Conservation (phyloP, 2,113 vertebrate species). For the Phrynosoma blainvillii region DNA sequence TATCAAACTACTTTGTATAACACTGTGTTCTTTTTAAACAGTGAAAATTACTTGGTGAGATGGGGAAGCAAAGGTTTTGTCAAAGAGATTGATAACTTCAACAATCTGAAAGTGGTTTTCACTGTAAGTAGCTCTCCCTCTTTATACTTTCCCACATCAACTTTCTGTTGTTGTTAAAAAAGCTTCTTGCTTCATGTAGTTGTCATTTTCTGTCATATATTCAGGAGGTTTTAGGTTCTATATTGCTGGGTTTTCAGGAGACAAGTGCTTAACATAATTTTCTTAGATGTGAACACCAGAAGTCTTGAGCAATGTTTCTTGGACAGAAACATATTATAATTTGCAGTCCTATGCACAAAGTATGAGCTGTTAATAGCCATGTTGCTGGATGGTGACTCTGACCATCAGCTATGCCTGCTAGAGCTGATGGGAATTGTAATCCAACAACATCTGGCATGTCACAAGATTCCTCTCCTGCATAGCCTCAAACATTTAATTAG, state of each 20-base stretch:
- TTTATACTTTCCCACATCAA: neutral
- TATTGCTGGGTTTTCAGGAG: neutral
- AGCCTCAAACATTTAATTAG: no score
- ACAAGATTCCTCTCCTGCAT: no score
- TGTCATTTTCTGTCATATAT: neutral
- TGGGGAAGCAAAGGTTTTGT: constrained; percentile 96
- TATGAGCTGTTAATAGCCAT: no score
- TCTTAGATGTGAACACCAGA: neutral
- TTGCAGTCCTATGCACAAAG: neutral
- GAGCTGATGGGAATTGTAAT: no score
- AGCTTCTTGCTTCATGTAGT: neutral
- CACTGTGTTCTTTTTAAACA: constrained; percentile 68
- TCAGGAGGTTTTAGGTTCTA: neutral
- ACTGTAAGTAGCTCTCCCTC: constrained; percentile 84
- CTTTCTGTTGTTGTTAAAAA: neutral
- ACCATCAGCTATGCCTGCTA: neutral
- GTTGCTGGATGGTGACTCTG: no score
- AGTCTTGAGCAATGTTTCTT: neutral
- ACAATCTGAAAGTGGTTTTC: constrained; percentile 98
- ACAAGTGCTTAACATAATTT: neutral
- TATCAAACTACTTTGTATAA: neutral
- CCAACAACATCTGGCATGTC: no score
- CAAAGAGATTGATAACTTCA: constrained; percentile 96
- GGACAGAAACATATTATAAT: neutral
- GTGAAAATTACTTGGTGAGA: constrained; percentile 95